phyloP scores from a whole-genome alignment of 2,888 invertebrate genomes.

The Chirona hameri region DNA sequence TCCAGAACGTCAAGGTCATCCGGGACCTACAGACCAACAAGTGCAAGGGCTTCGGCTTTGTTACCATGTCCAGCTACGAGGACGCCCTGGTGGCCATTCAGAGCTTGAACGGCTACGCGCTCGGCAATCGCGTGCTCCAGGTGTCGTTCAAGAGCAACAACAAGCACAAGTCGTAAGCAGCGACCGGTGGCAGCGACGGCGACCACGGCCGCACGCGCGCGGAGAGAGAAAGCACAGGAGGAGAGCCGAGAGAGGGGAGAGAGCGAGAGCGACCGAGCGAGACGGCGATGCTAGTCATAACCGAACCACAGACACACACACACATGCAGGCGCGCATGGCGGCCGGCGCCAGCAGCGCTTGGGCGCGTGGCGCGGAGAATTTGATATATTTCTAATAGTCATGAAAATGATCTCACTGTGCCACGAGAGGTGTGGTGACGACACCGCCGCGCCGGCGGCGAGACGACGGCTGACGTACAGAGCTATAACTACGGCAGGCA shows the following conservation, averaged over 20 bases:
- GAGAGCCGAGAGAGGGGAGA: constrained; percentile 8
- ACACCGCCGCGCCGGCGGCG: background rate
- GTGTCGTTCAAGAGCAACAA: constrained; percentile 65
- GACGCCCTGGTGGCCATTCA: constrained; percentile 95
- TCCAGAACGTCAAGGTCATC: constrained; percentile 94
- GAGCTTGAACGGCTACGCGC: constrained; percentile 90
- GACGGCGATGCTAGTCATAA: constrained; percentile 8
- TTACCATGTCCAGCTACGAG: constrained; percentile 97
- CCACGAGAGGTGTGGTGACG: background rate
- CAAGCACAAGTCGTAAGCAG: constrained; percentile 48
- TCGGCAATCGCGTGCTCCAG: constrained; percentile 92
- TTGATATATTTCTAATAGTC: constrained; percentile 29
- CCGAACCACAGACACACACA: constrained; percentile 5
- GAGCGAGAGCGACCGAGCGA: background rate
- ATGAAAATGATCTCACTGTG: constrained; percentile 29
- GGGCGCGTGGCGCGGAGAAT: background rate
- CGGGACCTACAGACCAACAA: constrained; percentile 93
- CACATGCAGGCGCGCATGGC: constrained; percentile 24
- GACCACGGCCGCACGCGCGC: constrained; percentile 27
- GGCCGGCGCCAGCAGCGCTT: background rate
- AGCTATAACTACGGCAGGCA: no score
- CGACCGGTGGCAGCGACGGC: background rate
- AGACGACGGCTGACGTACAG: background rate
- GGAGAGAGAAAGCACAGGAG: constrained; percentile 32
- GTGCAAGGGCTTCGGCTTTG: constrained; percentile 97